A percentile compares a stretch with the other conserved stretches of the same genome.
phyloP scores from a whole-genome alignment of 2,797 vertebrate species.

The Amblyraja radiata region DNA sequence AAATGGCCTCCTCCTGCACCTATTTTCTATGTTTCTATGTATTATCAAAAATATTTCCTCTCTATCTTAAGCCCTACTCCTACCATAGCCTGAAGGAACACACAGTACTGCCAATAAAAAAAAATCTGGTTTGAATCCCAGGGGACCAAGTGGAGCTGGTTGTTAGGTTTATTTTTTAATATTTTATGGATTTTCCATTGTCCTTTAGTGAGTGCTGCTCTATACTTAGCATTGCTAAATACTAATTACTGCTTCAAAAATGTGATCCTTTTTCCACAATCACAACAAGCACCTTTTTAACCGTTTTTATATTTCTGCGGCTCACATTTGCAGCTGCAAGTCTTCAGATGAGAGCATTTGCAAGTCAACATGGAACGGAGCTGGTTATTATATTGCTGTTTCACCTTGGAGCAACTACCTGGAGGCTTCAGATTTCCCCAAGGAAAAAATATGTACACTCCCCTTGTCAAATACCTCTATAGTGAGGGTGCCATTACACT shows the following conservation, averaged over 20 bases:
- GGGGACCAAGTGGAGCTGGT: not conserved
- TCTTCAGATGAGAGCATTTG: not conserved
- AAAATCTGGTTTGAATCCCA: not conserved
- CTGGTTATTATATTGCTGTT: not conserved
- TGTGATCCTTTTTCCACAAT: not conserved
- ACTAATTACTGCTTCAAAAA: constrained; percentile 15
- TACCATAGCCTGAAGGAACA: constrained; percentile 26
- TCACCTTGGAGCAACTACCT: not conserved
- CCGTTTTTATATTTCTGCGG: no score
- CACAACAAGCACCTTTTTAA: not conserved
- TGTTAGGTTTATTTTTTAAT: not conserved
- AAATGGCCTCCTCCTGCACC: no score
- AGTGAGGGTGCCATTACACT: not conserved
- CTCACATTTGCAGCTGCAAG: not conserved
- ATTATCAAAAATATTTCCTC: not conserved
- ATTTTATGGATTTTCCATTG: constrained; percentile 22
- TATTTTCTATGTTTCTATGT: no score
- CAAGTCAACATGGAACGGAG: not conserved
- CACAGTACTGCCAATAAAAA: constrained; percentile 17
- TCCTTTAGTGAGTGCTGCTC: not conserved
- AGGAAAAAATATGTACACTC: not conserved
- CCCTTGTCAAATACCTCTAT: not conserved
- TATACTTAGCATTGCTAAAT: not conserved
- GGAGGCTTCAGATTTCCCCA: not conserved
- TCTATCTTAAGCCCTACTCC: not conserved